phyloP scores from a whole-genome alignment of 2,888 invertebrate species.

The Orthonevra nobilis region DNA sequence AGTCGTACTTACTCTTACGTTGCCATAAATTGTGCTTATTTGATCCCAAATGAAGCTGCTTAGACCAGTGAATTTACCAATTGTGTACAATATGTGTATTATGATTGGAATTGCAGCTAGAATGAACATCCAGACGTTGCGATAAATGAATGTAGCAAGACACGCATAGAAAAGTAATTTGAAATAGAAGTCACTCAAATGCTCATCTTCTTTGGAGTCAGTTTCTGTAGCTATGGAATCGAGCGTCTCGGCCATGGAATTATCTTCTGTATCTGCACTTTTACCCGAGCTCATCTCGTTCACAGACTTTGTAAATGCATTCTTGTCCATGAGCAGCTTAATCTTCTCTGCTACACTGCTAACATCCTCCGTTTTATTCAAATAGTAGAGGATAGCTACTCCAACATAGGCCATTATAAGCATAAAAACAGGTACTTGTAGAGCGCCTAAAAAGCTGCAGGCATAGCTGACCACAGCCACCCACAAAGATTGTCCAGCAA shows the following conservation, averaged over 20 bases:
- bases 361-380: conserved; percentile 76
- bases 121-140: conserved; percentile 90
- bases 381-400: conserved; percentile 77
- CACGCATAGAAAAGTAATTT: conserved; percentile 91
- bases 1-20: conserved; percentile 70
- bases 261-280: conserved; percentile 75
- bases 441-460: conserved; percentile 87
- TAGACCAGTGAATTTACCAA: conserved; percentile 76
- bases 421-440: conserved; percentile 88
- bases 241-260: conserved; percentile 76
- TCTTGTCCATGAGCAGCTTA: conserved; percentile 75
- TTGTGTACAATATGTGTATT: conserved; percentile 75
- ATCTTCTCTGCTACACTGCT: conserved; percentile 75
- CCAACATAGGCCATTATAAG: conserved; percentile 83
- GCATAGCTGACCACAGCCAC: conserved; percentile 87
- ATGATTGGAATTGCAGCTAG: conserved; percentile 88
- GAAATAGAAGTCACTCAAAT: conserved; percentile 86
- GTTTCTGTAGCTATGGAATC: conserved; percentile 74
- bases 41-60: conserved; percentile 75
- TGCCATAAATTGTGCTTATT: conserved; percentile 73
- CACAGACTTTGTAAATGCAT: conserved; percentile 76
- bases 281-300: conserved; percentile 77
- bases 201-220: conserved; percentile 75
- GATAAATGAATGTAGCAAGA: conserved; percentile 91
- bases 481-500: conserved; percentile 88